Evolutionary conservation across 1,140 invertebrate genomes (phyloP).

Genomic region (Zophobas morio): DNA sequence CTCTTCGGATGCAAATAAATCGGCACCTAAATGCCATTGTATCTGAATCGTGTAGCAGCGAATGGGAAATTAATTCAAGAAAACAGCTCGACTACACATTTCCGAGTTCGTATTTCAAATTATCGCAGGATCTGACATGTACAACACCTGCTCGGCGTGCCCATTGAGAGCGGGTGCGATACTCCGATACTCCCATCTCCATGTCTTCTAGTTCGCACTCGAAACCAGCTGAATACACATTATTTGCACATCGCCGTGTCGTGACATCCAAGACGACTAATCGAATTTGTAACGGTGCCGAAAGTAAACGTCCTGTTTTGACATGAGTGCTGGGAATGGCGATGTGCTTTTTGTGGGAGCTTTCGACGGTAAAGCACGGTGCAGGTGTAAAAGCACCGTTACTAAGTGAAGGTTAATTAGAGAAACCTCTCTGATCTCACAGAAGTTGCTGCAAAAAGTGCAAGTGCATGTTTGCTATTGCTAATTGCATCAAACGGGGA

Average conservation of each 20-base stretch:
- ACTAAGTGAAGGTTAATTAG: slow-evolving; percentile 42
- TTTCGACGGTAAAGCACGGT: slow-evolving; percentile 1
- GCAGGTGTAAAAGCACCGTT: slow-evolving; percentile 38
- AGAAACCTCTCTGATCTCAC: slow-evolving; percentile 38
- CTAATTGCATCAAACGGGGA: slow-evolving; percentile 23
- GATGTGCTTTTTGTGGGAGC: slow-evolving; percentile 17
- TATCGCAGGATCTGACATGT: slow-evolving; percentile 62
- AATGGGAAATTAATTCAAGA: slow-evolving; percentile 64
- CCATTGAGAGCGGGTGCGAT: slow-evolving; percentile 47
- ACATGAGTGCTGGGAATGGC: slow-evolving; percentile 24
- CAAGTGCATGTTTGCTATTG: slow-evolving; percentile 16
- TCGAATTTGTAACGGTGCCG: slow-evolving; percentile 34
- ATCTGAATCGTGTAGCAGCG: slow-evolving; percentile 61
- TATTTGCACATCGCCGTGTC: slow-evolving; percentile 34
- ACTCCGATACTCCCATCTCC: slow-evolving; percentile 27
- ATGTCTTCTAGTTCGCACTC: slow-evolving; percentile 41
- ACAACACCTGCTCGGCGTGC: slow-evolving; percentile 62
- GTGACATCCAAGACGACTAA: slow-evolving; percentile 40
- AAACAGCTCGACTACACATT: slow-evolving; percentile 58
- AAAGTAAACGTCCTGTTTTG: slow-evolving; percentile 13
- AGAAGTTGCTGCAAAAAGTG: slow-evolving; percentile 5
- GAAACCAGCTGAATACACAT: slow-evolving; percentile 7
- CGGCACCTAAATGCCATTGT: slow-evolving; percentile 59
- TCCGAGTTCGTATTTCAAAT: slow-evolving; percentile 64
- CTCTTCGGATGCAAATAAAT: slow-evolving; percentile 56